Base-by-base conservation (phyloP, 2,888 invertebrate species). In the Salticus scenicus region DNA sequence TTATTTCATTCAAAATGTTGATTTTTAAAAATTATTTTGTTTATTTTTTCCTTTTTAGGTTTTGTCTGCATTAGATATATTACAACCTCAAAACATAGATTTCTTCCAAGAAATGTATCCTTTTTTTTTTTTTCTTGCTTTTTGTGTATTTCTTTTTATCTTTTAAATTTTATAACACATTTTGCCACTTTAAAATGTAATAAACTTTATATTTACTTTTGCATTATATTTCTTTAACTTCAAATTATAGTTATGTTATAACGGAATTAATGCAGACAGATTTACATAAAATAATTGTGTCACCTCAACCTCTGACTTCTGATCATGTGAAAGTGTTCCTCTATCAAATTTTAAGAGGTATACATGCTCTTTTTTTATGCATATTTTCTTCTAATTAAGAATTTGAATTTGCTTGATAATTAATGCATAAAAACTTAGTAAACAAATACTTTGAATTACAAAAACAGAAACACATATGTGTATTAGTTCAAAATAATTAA, bases 301-400 rank as follows among this genome's bases (percentile, higher is more conserved):
- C 99, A 90, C 98, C 98, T 89, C 99, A 99, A 92, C 98, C 98
- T 91, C 95, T 99, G 90, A 98, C 98, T 90, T 95, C 98, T 89
- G 99, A 99, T 93, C 99, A 99, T 94, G 98, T 99, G 93, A 99
- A 99, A 95, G 98, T 99, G 93, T 99, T 99, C 94, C 96, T 99
- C 90, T 99, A 99, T 93, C 99, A 99, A 94, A 99, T 99, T 92
- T 94, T 99, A 90, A 94, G 99, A 94, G 99, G 98, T 95, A 91
- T 94, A 94, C 92, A 7, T 76, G 31, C 2, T 37, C 37, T 47
- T 47, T 37, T n/a, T n/a, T n/a, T n/a, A n/a, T n/a, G n/a, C n/a
- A n/a, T n/a, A n/a, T n/a, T n/a, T n/a, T 42, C 14, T 42, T 14
- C 1, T 14, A 42, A 14, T 42, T 42, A 42, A 42, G 42, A 42